Percentiles rank a stretch among this genome's conserved stretches.
Evolutionary conservation across 1,140 invertebrate genomes (phyloP).

Genomic region (Meloidogyne hapla): DNA sequence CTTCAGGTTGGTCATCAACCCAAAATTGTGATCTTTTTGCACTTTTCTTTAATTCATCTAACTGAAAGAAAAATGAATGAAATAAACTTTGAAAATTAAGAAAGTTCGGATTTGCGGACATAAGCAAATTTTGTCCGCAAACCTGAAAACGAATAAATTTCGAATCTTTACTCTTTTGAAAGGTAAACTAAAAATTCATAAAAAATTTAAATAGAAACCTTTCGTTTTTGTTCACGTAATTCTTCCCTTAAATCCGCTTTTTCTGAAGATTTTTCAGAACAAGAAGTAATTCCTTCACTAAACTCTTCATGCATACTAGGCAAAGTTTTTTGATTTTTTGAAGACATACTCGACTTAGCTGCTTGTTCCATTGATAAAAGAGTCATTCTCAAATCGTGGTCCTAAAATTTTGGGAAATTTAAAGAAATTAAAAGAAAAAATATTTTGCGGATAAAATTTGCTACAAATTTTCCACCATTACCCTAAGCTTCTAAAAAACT

Average conservation of each 20-base stretch:
- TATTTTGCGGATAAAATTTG: neutral
- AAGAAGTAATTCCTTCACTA: neutral
- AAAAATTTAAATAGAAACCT: neutral
- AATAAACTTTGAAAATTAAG: neutral
- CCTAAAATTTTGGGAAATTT: slow-evolving; percentile 20
- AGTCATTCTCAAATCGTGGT: slow-evolving; percentile 33
- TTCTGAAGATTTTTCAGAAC: neutral
- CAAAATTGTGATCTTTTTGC: slow-evolving; percentile 45
- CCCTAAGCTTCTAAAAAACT: slow-evolving; percentile 9
- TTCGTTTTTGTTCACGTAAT: neutral
- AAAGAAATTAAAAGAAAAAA: neutral
- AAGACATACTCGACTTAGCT: slow-evolving; percentile 23
- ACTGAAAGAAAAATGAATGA: slow-evolving; percentile 26
- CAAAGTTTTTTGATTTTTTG: slow-evolving; percentile 18
- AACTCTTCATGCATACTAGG: neutral
- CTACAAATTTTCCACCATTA: neutral
- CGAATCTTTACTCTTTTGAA: no score
- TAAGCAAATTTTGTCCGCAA: neutral
- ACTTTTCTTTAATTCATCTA: slow-evolving; percentile 43
- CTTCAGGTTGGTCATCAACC: slow-evolving; percentile 61
- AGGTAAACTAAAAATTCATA: neutral
- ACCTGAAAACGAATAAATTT: no score
- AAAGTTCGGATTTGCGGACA: neutral
- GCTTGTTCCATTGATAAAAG: slow-evolving; percentile 38
- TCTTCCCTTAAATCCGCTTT: slow-evolving; percentile 33